Evolutionary conservation across 2,888 invertebrate genomes (phyloP), one percentile per base, ranked within the genome.

Genomic region (Drosophila glabriapex): DNA sequence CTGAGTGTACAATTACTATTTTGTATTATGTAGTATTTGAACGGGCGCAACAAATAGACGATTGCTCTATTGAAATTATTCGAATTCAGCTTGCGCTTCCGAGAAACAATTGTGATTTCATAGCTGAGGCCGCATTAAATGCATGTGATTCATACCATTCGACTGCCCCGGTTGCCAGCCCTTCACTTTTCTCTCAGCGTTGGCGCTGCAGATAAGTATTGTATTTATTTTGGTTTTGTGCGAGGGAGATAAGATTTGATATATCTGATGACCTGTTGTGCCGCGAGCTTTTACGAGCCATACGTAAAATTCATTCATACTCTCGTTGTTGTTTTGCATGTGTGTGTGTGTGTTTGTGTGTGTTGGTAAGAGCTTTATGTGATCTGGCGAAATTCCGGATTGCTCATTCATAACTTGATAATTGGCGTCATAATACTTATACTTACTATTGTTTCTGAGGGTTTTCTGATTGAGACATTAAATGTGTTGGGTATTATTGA

Each of bases 41-140:
- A 29, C 41, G 43, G 52, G 58, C 31, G n/a, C 39, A 59, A 62
- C 71, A 81, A 73, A 71, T 74, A 73, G 75, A 77, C 79, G 75
- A 85, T 79, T 88, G 85, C 89, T 70, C 68, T 76, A 80, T 73
- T 60, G 71, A 74, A 82, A 65, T 88, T 82, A 70, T 71, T 73
- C 65, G 78, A 91, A 82, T 90, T 89, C 61, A 74, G 73, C 64
- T 31, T 25, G 56, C 4, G 16, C 55, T 87, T 87, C 87, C 75
- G 39, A 77, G 87, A 87, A 87, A 62, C 58, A 61, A 68, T 77
- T 80, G 68, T 87, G 87, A 87, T 85, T 88, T 90, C 90, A 87
- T 91, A 86, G 73, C 37, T 53, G 70, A 46, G 69, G 66, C 62
- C 70, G 78, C 68, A 73, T 86, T 79, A 75, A 78, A 82, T 76